These are phyloP conservation scores for Craniophora ligustri DNA, from an alignment of 2,888 invertebrate genomes.

Conservation along the genomic window DNA sequence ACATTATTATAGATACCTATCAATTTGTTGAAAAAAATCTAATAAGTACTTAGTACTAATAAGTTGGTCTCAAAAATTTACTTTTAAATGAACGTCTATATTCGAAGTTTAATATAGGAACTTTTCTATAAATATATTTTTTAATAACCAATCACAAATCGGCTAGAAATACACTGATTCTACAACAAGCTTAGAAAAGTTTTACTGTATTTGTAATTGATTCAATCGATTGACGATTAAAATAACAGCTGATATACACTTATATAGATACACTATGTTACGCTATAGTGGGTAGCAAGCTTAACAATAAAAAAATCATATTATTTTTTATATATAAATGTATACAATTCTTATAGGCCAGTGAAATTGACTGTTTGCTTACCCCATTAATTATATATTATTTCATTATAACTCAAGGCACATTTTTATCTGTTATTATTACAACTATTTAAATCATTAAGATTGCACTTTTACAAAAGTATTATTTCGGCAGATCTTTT, in stretches of 20 bases:
- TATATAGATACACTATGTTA: constrained; percentile 18
- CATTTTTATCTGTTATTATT: constrained; percentile 75
- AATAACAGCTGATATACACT: not conserved
- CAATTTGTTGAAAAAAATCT: too few relatives aligned
- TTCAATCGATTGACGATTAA: too few relatives aligned
- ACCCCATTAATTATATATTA: constrained; percentile 63
- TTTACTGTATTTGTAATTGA: too few relatives aligned
- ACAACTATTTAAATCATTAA: constrained; percentile 66
- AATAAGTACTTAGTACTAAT: not conserved
- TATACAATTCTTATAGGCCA: constrained; percentile 77
- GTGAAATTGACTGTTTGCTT: constrained; percentile 86
- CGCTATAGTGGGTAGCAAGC: constrained; percentile 30
- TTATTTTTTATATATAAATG: constrained; percentile 75
- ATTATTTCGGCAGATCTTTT: constrained; percentile 81
- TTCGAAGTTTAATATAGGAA: not conserved
- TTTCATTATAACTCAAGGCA: constrained; percentile 86
- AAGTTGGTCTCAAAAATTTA: not conserved
- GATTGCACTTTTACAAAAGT: constrained; percentile 73
- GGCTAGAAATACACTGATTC: too few relatives aligned
- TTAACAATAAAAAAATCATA: constrained; percentile 63
- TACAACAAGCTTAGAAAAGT: too few relatives aligned
- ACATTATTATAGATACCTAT: not conserved
- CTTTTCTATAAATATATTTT: too few relatives aligned
- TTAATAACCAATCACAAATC: too few relatives aligned
- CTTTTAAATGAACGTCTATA: not conserved